Conservation (phyloP, 2,888 invertebrate species). For the Sphinx pinastri region DNA sequence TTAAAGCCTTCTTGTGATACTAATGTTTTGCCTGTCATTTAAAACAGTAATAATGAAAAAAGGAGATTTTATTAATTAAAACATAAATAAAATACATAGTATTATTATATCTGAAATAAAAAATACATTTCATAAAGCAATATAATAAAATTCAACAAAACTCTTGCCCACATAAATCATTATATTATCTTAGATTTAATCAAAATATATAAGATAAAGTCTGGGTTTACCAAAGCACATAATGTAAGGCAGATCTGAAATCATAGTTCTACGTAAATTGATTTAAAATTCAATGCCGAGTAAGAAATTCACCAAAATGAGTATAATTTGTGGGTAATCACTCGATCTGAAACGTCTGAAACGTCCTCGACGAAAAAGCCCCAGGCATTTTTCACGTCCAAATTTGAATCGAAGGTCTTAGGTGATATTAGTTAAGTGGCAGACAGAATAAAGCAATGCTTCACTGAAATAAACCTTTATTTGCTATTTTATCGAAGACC, state of each 20-base stretch:
- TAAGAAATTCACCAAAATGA: slow-evolving; percentile 4
- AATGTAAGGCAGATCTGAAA: neutral
- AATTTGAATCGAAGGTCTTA: neutral
- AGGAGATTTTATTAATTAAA: too few relatives aligned
- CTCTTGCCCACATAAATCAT: too few relatives aligned
- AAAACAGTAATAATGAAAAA: too few relatives aligned
- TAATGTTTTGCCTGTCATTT: too few relatives aligned
- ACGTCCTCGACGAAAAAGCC: neutral
- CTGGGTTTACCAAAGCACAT: too few relatives aligned
- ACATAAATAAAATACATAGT: too few relatives aligned
- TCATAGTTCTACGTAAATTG: neutral
- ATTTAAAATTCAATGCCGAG: neutral
- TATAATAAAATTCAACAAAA: neutral
- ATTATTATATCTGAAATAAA: too few relatives aligned
- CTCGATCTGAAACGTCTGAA: slow-evolving; percentile 8
- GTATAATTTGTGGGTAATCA: neutral
- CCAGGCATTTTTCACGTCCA: slow-evolving; percentile 4
- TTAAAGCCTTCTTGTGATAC: too few relatives aligned
- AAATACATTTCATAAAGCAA: too few relatives aligned
- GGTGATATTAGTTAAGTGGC: neutral
- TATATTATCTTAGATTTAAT: too few relatives aligned
- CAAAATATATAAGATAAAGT: too few relatives aligned
- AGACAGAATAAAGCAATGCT: neutral
- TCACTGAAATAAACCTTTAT: neutral
- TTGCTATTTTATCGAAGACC: neutral